Evolutionary conservation across 2,797 vertebrate species (phyloP).

Genomic region (Cryptoprocta ferox): DNA sequence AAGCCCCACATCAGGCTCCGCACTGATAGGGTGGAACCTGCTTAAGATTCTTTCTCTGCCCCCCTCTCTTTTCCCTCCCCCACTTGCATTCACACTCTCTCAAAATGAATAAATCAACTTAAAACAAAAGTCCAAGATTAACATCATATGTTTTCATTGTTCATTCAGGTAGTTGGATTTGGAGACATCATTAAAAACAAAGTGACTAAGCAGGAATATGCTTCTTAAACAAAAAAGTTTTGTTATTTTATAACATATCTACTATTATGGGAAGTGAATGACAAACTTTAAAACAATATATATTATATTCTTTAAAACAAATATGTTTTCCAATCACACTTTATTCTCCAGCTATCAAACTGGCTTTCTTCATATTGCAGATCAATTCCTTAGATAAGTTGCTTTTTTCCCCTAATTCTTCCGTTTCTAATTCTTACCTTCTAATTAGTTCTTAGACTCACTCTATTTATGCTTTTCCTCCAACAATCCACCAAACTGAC

Average conservation of each 20-base stretch:
- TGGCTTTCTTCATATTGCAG: background rate
- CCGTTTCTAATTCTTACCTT: background rate
- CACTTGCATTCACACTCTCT: too few species aligned
- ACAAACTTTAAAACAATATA: background rate
- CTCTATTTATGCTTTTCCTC: background rate
- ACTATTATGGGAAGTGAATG: background rate
- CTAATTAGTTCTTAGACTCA: background rate
- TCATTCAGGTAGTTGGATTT: background rate
- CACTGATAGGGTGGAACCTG: too few species aligned
- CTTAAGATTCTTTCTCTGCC: too few species aligned
- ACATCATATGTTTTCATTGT: background rate
- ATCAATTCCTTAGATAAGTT: background rate
- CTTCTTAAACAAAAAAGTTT: background rate
- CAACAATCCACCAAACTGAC: background rate
- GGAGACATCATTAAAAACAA: background rate
- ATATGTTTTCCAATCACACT: background rate
- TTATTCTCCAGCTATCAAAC: background rate
- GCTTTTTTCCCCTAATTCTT: background rate
- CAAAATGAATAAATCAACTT: too few species aligned
- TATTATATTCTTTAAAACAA: background rate
- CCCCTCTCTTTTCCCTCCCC: too few species aligned
- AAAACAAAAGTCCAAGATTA: background rate
- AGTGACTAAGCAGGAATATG: background rate
- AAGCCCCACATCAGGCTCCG: too few species aligned
- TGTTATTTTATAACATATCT: background rate